Evolutionary conservation across 2,113 vertebrate genomes (phyloP), one percentile per base, ranked within the genome.

Genomic region (Nothocercus nigrocapillus): DNA sequence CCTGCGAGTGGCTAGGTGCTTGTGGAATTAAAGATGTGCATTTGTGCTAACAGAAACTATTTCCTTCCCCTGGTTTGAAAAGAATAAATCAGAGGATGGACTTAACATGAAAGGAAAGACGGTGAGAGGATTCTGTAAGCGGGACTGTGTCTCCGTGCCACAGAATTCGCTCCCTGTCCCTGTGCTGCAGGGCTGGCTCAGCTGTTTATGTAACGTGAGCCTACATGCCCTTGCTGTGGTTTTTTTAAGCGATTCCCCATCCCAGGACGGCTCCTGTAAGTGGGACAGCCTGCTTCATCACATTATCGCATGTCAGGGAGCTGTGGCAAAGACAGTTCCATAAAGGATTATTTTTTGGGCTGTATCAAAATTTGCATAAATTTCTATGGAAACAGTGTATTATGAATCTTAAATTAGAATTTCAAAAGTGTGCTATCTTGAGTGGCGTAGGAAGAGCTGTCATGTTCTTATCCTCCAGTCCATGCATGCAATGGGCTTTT

Each of bases 361-460:
- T 95, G 62, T 88, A 76, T 44, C 93, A 85, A 95, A 97, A 98
- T 98, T 98, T 98, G 97, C 98, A 98, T 98, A 96, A 82, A 98
- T 98, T 98, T 98, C 98, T 98, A 98, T 98, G 98, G 98, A 97
- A 98, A 98, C 98, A 87, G 97, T 85, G 93, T 96, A 96, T 97
- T 97, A 95, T 89, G 3, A 92, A 94, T 96, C 98, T 97, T 96
- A 98, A 98, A 98, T 98, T 98, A 98, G 98, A 98, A 95, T 98
- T 97, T 98, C 93, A 88, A 95, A 98, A 98, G 95, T 97, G 88
- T 98, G 97, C 97, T 97, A 88, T 97, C 96, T 97, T 98, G 97
- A 98, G 96, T 98, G 97, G 96, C 74, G 97, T 97, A 97, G 98
- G 97, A 96, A 56, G 97, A 97, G 94, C 96, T 97, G 95, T 97